These are phyloP conservation scores for Accipiter virgatus DNA, from an alignment of 2,113 vertebrate genomes.

Conservation along the genomic window DNA sequence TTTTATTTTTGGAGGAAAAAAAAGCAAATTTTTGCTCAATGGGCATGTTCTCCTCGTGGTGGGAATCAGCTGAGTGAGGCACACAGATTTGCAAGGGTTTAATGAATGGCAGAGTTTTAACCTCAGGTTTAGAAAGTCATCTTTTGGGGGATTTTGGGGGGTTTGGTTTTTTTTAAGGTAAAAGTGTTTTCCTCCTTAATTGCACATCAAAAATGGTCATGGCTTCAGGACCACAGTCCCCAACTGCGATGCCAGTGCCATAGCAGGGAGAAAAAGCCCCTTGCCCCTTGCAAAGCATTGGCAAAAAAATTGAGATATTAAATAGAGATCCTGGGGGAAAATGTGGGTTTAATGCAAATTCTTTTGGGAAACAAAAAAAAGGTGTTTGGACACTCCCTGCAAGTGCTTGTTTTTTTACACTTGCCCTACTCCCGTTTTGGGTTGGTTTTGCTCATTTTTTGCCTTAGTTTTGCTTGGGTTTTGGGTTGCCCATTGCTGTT, in stretches of 20 bases:
- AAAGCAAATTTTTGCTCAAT: neutral
- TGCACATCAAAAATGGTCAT: rapidly evolving
- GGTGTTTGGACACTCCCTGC: too few species aligned
- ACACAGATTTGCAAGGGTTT: neutral
- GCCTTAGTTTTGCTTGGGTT: neutral
- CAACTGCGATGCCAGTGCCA: neutral
- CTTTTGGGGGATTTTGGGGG: neutral
- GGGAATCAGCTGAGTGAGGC: neutral
- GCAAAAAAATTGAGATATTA: neutral
- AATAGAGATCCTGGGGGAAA: neutral
- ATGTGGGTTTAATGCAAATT: neutral
- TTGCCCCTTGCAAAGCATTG: neutral
- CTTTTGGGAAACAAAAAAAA: too few species aligned
- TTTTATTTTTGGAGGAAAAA: neutral
- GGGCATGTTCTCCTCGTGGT: neutral
- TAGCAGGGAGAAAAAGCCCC: neutral
- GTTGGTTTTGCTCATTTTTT: neutral
- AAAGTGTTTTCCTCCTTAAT: neutral
- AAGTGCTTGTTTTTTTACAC: neutral
- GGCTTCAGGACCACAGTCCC: rapidly evolving
- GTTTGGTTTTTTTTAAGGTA: neutral
- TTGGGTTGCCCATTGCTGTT: rapidly evolving
- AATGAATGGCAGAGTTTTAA: neutral
- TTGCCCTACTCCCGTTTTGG: neutral
- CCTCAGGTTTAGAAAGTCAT: neutral